These are phyloP conservation scores for Cenopis cana DNA, from an alignment of 2,888 invertebrate genomes.

Conservation along the genomic window DNA sequence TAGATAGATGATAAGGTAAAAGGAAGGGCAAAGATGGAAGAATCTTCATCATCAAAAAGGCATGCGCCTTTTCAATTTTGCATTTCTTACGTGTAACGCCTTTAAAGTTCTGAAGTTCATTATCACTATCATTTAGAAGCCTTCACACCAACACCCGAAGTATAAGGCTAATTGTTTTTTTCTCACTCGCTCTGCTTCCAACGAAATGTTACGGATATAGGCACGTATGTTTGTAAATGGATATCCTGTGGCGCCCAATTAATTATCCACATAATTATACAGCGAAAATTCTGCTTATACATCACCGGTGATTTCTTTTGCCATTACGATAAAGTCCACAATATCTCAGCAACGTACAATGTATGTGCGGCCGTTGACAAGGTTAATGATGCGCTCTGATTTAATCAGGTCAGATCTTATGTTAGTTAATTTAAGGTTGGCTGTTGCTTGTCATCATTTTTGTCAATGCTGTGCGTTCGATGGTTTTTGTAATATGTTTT, in stretches of 20 bases:
- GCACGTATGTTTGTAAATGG: constrained; percentile 55
- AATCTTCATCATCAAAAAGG: no score
- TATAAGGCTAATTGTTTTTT: constrained; percentile 29
- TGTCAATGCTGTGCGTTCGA: constrained; percentile 41
- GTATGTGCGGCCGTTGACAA: constrained; percentile 22
- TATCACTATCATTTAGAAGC: not conserved
- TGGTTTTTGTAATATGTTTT: constrained; percentile 67
- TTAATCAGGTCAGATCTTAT: constrained; percentile 32
- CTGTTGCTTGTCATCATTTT: constrained; percentile 47
- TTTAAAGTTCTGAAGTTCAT: not conserved
- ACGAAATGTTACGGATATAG: constrained; percentile 23
- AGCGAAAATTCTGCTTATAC: constrained; percentile 36
- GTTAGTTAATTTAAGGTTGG: constrained; percentile 49
- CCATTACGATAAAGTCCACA: constrained; percentile 32
- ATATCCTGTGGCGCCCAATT: constrained; percentile 63
- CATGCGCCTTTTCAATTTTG: not conserved
- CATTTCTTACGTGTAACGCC: not conserved
- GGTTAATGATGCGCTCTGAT: constrained; percentile 13
- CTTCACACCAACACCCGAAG: constrained; percentile 23
- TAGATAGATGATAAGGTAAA: not conserved
- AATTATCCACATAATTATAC: constrained; percentile 54
- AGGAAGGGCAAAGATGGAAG: not conserved
- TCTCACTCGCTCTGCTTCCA: constrained; percentile 16
- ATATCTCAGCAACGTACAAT: constrained; percentile 24
- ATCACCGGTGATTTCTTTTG: constrained; percentile 30